Evolutionary conservation across 2,888 invertebrate genomes (phyloP).

Genomic region (Mechanitis mazaeus): DNA sequence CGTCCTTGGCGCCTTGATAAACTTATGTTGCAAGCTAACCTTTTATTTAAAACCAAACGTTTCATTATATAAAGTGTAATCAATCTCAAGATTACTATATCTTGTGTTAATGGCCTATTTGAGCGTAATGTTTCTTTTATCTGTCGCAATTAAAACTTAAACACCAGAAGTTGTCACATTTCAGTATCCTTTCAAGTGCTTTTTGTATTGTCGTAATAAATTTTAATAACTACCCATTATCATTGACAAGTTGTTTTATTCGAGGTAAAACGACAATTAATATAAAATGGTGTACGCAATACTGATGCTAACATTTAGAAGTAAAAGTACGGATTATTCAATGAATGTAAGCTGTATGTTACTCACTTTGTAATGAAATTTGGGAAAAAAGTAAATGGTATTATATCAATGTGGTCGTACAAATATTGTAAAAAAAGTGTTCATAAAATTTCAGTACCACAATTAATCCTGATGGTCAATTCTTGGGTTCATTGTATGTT

Average conservation of each 20-base stretch:
- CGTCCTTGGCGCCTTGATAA: conserved; percentile 7
- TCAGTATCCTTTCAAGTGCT: conserved; percentile 22
- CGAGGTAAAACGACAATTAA: conserved; percentile 24
- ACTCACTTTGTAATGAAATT: neutral
- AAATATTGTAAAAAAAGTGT: too few relatives aligned
- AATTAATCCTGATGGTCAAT: too few relatives aligned
- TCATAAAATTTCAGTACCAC: too few relatives aligned
- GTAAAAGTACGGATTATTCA: neutral
- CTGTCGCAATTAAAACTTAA: conserved; percentile 21
- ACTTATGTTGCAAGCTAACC: neutral
- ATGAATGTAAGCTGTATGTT: neutral
- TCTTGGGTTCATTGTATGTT: too few relatives aligned
- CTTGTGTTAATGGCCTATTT: neutral
- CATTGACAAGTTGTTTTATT: conserved; percentile 31
- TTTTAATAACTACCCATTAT: conserved; percentile 22
- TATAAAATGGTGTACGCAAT: conserved; percentile 21
- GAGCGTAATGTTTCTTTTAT: conserved; percentile 5
- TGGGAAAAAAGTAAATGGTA: neutral
- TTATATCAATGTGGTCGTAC: neutral
- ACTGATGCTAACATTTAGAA: conserved; percentile 7
- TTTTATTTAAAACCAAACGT: too few relatives aligned
- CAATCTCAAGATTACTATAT: neutral
- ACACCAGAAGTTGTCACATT: conserved; percentile 19
- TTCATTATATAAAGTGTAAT: neutral
- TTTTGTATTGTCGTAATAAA: conserved; percentile 17